Percentiles rank a stretch among this genome's conserved stretches.
phyloP scores from a whole-genome alignment of 2,888 invertebrate genomes.

The Pachymerium ferrugineum region DNA sequence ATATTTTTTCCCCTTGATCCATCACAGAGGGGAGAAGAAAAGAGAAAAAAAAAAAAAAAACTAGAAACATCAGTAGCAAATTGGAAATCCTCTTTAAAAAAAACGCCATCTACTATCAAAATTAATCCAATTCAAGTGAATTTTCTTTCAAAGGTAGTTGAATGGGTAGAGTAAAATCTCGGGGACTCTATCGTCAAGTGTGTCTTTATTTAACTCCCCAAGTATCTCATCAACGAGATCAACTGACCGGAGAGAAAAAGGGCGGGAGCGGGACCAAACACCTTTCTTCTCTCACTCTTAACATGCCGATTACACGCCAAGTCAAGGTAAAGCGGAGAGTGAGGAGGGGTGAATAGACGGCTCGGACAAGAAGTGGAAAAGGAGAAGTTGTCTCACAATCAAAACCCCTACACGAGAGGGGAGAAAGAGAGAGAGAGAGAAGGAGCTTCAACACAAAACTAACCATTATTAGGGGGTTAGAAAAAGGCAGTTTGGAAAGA shows the following conservation, averaged over 20 bases:
- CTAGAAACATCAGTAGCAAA: too few relatives aligned
- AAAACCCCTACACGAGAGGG: background rate
- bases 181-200: background rate
- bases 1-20: too few relatives aligned
- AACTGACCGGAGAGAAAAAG: background rate
- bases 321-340: background rate
- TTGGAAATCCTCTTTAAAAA: too few relatives aligned
- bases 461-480: background rate
- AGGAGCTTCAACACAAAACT: background rate
- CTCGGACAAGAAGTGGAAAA: background rate
- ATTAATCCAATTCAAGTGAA: too few relatives aligned
- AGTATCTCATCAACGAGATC: slow-evolving; percentile 17
- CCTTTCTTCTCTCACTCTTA: background rate
- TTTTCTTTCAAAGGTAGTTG: too few relatives aligned
- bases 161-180: too few relatives aligned
- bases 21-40: too few relatives aligned
- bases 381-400: background rate
- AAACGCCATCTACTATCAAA: too few relatives aligned
- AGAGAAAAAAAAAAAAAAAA: too few relatives aligned
- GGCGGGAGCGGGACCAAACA: background rate
- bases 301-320: slow-evolving; percentile 19
- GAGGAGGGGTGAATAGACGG: background rate
- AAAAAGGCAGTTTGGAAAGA: background rate
- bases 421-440: background rate
- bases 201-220: slow-evolving; percentile 14